Base-by-base conservation (phyloP, 2,797 vertebrate genomes). In the Etheostoma nigrum region DNA sequence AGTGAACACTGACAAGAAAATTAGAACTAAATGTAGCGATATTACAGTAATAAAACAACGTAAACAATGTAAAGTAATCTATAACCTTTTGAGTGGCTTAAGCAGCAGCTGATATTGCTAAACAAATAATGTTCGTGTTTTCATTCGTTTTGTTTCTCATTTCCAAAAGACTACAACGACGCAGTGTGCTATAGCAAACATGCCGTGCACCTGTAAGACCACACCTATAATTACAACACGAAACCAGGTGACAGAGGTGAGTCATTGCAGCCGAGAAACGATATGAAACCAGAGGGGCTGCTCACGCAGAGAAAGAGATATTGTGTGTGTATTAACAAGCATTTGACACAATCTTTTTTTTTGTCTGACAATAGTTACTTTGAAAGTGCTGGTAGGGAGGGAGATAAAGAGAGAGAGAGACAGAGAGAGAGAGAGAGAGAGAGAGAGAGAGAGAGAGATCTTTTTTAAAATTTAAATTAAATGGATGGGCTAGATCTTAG, bases 221-320 rank as follows among this genome's bases (percentile, higher is more conserved):
- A 88, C 92, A 88, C 93, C 92, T 91, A 3, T 89, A 63, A 84
- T 87, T 62, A 79, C 75, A 21, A 25, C 72, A 72, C 78, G 91
- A 93, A 91, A 92, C 92, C 84, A 86, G 81, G 81, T 86, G 6
- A 19, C 45, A 0, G 0, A 19, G 36, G 27, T 91, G 89, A 92
- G 84, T 93, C 93, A 93, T 63, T 1, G 55, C 66, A 8, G 44
- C 40, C 57, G 14, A 64, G 78, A 79, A 86, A 14, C n/a, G 1
- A 51, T 2, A 10, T 18, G 4, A 52, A 4, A 30, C 30, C 40
- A 16, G 36, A 21, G 49, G 25, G 13, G 54, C 23, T 19, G 48
- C 7, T 45, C 30, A 36, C 49, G 18, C 33, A 16, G 13, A 54
- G 8, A 67, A 4, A 25, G 14, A 45, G 3, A 48, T 12, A 4